phyloP scores from a whole-genome alignment of 1,140 invertebrate species.

The Melitaea cinxia region DNA sequence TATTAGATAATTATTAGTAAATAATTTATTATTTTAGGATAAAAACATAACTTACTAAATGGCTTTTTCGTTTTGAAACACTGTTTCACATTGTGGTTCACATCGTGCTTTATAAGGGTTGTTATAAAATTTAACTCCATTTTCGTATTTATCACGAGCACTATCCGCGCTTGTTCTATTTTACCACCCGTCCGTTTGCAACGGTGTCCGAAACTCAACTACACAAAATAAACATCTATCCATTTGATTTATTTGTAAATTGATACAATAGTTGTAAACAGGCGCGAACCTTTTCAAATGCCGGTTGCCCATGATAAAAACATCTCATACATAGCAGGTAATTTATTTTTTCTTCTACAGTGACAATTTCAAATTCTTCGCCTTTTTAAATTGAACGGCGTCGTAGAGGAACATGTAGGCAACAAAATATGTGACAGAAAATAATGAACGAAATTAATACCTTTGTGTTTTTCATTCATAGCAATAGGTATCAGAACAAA shows the following conservation, averaged over 20 bases:
- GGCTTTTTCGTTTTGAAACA: conserved; percentile 76
- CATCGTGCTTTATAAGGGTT: conserved; percentile 75
- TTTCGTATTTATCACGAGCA: conserved; percentile 42
- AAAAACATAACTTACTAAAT: conserved; percentile 69
- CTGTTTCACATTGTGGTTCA: conserved; percentile 79
- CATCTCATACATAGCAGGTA: conserved; percentile 23
- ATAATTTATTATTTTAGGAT: conserved; percentile 31
- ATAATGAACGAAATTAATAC: not conserved
- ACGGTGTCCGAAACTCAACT: conserved; percentile 49
- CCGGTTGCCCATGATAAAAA: not conserved
- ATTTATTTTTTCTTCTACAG: not conserved
- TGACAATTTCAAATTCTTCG: conserved; percentile 3
- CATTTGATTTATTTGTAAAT: conserved; percentile 54
- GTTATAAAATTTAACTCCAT: conserved; percentile 75
- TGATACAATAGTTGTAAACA: conserved; percentile 43
- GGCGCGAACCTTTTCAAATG: conserved; percentile 5
- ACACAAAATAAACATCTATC: conserved; percentile 58
- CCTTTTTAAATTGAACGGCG: not conserved
- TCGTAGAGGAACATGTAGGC: not conserved
- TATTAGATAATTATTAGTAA: not conserved
- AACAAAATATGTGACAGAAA: not conserved
- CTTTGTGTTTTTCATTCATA: not conserved
- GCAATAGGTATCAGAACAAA: too few relatives aligned
- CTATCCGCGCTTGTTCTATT: conserved; percentile 16
- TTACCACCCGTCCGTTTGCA: conserved; percentile 35